Percentiles rank a stretch among this genome's conserved stretches.
These are phyloP conservation scores for Athalia cordata DNA, from an alignment of 2,888 invertebrate genomes.

Conservation along the genomic window DNA sequence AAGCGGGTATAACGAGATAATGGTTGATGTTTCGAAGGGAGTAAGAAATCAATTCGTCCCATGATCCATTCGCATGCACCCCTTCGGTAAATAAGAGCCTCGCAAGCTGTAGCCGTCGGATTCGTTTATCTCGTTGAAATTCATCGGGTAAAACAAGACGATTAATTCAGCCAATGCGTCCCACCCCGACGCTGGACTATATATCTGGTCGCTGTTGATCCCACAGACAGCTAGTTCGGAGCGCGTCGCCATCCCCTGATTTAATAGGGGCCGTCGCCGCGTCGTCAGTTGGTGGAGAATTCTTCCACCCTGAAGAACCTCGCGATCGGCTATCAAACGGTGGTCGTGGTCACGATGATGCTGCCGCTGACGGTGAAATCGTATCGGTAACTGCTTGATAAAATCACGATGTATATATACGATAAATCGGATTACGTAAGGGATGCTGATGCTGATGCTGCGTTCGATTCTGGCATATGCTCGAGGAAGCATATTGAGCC, in stretches of 20 bases:
- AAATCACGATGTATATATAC: constrained; percentile 65
- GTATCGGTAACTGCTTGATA: constrained; percentile 69
- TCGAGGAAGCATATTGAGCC: constrained; percentile 61
- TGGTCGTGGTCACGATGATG: neutral
- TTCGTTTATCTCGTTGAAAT: constrained; percentile 25
- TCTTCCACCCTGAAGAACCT: neutral
- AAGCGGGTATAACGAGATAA: neutral
- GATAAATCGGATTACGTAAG: constrained; percentile 72
- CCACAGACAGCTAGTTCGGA: neutral
- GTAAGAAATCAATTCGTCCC: constrained; percentile 29
- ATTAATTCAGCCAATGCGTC: constrained; percentile 63
- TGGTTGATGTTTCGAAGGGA: neutral
- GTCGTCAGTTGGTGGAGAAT: constrained; percentile 6
- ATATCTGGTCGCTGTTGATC: neutral
- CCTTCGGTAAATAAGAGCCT: constrained; percentile 23
- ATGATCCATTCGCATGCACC: neutral
- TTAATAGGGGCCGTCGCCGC: no score
- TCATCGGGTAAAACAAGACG: constrained; percentile 65
- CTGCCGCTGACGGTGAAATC: constrained; percentile 35
- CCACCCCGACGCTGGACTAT: constrained; percentile 46
- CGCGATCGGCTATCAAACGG: constrained; percentile 9
- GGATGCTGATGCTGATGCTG: constrained; percentile 58
- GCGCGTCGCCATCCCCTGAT: constrained; percentile 1
- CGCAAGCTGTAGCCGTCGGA: constrained; percentile 14
- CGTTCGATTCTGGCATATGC: constrained; percentile 67